Evolutionary conservation across 2,797 vertebrate genomes (phyloP), one percentile per base, ranked within the genome.

Genomic region (Microcaecilia unicolor): DNA sequence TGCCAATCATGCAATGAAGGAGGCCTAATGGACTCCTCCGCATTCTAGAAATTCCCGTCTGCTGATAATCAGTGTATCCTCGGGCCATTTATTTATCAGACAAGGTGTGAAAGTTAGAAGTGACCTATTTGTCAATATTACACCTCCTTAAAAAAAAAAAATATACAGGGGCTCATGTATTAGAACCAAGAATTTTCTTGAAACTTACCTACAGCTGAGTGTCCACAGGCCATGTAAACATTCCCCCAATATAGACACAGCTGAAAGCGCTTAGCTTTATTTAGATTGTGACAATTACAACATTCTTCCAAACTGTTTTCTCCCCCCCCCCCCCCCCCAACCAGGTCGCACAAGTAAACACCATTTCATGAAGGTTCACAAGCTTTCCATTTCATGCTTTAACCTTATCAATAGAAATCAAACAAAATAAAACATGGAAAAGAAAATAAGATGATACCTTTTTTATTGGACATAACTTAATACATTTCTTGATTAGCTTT

Each of bases 221-320:
- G 33, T 57, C 41, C 61, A 46, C 25, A 62, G 64, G 60, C 29
- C 54, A 59, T 70, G 70, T 73, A 76, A 82, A 85, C 58, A 74
- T 45, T 36, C 52, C 45, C 44, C 71, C 40, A 42, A 54, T 81
- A 82, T 81, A 77, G 80, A 69, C 79, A 86, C 84, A 89, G 85
- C 81, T 88, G 86, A 89, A 53, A 83, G 61, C 51, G 73, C 74
- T 86, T 82, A 83, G 76, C 51, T 67, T 55, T 31, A 26, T 12
- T 51, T 74, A 67, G 35, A 52, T 53, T 59, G 25, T 58, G 44
- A 68, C 61, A 81, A 74, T 75, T 71, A 72, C 48, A 37, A 43
- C 61, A 72, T 75, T 86, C 68, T 81, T 66, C 44, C 49, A 58
- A 64, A 31, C 48, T 56, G 61, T 64, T 61, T 65, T 66, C 55